Conservation (phyloP, 2,888 invertebrate genomes). For the Axea sp. region DNA sequence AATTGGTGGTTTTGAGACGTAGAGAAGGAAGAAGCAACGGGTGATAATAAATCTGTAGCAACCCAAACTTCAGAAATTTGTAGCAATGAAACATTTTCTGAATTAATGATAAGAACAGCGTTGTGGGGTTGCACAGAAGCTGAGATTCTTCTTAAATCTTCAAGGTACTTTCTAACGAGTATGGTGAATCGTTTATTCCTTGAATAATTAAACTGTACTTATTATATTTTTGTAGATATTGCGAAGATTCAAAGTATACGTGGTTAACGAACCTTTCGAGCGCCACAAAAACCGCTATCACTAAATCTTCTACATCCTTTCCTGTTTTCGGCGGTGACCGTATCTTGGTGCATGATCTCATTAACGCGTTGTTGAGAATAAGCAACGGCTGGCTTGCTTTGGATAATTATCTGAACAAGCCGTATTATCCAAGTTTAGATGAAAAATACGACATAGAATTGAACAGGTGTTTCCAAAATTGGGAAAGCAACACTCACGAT, state of each 20-base stretch:
- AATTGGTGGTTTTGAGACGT: too few species aligned
- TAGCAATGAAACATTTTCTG: constrained; percentile 66
- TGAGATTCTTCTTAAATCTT: constrained; percentile 68
- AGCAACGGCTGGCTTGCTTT: constrained; percentile 75
- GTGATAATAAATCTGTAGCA: constrained; percentile 62
- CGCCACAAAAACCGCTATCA: constrained; percentile 73
- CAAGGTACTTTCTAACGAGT: constrained; percentile 44
- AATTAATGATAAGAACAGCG: constrained; percentile 69
- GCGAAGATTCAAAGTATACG: constrained; percentile 60
- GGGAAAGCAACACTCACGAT: constrained; percentile 71
- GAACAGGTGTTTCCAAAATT: constrained; percentile 67
- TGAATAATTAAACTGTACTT: too few species aligned
- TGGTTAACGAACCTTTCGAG: constrained; percentile 69
- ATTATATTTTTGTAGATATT: too few species aligned
- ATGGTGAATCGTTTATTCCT: too few species aligned
- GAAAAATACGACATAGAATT: constrained; percentile 70
- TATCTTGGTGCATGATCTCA: constrained; percentile 69
- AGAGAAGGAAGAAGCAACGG: too few species aligned
- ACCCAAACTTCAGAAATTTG: constrained; percentile 68
- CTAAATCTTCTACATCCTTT: constrained; percentile 73
- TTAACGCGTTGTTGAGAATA: constrained; percentile 72
- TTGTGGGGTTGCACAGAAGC: constrained; percentile 74
- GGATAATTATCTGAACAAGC: constrained; percentile 76
- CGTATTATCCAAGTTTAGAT: constrained; percentile 69
- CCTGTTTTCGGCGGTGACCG: constrained; percentile 72